Evolutionary conservation across 2,113 vertebrate genomes (phyloP).

Genomic region (Takifugu bimaculatus): DNA sequence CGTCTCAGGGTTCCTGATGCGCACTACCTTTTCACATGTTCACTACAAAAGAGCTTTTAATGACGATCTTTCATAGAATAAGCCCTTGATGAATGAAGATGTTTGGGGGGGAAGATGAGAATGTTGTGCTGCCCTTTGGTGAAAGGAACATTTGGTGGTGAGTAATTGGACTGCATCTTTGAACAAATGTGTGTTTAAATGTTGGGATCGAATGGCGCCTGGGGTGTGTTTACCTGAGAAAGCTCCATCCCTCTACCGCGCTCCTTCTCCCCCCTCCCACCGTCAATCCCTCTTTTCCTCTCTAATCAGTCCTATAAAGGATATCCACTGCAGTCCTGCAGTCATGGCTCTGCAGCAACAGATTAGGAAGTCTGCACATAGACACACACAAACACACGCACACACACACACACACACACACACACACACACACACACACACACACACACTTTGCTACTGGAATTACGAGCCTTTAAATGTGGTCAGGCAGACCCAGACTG

Average conservation of each 20-base stretch:
- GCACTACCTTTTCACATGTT: conserved; percentile 10
- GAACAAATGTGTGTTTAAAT: conserved; percentile 54
- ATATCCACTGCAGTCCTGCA: conserved; percentile 52
- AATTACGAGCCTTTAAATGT: conserved; percentile 7
- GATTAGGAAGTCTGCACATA: conserved; percentile 47
- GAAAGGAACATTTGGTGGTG: conserved; percentile 52
- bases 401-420: conserved; percentile 25
- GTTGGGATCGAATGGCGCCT: conserved; percentile 60
- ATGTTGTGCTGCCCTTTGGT: conserved; percentile 50
- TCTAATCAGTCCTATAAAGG: conserved; percentile 61
- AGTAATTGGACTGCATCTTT: conserved; percentile 70
- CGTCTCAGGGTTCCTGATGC: conserved; percentile 22
- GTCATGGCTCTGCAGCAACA: conserved; percentile 50
- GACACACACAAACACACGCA: conserved; percentile 14
- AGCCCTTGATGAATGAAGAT: too few relatives aligned
- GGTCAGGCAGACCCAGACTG: conserved; percentile 22
- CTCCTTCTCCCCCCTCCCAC: conserved; percentile 31
- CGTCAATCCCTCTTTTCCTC: conserved; percentile 28
- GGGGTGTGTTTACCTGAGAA: conserved; percentile 66
- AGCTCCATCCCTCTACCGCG: conserved; percentile 29
- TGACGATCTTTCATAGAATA: too few relatives aligned
- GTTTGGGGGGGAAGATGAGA: not conserved
- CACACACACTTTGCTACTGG: conserved; percentile 27
- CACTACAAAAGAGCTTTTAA: conserved; percentile 29
- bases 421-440: conserved; percentile 10